phyloP scores from a whole-genome alignment of 2,113 vertebrate species.

The Platichthys flesus region DNA sequence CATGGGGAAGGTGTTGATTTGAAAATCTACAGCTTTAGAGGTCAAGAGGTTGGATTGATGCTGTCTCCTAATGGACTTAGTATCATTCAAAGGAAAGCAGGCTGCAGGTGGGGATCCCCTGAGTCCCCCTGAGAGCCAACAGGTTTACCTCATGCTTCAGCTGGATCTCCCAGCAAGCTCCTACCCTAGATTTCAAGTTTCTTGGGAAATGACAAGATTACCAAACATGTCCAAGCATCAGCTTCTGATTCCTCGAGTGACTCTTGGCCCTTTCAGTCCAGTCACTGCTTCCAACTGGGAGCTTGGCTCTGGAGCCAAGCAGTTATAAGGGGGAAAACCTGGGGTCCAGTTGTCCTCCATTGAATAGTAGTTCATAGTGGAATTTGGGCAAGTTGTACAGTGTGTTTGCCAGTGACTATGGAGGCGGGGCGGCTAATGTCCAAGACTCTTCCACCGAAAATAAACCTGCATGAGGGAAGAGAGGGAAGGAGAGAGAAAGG shows the following conservation, averaged over 20 bases:
- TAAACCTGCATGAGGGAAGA: conserved; percentile 80
- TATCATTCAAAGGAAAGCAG: neutral
- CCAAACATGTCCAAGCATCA: conserved; percentile 5
- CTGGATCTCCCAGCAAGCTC: conserved; percentile 34
- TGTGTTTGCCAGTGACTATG: conserved; percentile 69
- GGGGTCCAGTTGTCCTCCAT: conserved; percentile 42
- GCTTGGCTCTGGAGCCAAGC: conserved; percentile 21
- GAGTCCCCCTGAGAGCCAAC: neutral
- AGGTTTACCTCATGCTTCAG: neutral
- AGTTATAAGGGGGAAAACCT: neutral
- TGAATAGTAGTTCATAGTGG: conserved; percentile 63
- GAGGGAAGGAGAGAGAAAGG: conserved; percentile 50
- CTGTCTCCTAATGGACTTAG: neutral
- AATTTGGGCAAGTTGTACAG: conserved; percentile 72
- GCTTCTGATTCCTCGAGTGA: conserved; percentile 43
- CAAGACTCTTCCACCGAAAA: conserved; percentile 82
- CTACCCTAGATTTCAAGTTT: conserved; percentile 20
- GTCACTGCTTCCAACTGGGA: neutral
- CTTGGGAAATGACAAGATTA: conserved; percentile 33
- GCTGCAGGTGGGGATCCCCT: neutral
- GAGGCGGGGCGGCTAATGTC: conserved; percentile 82
- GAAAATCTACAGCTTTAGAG: neutral
- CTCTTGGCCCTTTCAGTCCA: neutral
- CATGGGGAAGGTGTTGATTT: neutral
- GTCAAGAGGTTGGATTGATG: neutral